Evolutionary conservation across 1,140 invertebrate genomes (phyloP), one percentile per base, ranked within the genome.

Genomic region (Euglossa dilemma): DNA sequence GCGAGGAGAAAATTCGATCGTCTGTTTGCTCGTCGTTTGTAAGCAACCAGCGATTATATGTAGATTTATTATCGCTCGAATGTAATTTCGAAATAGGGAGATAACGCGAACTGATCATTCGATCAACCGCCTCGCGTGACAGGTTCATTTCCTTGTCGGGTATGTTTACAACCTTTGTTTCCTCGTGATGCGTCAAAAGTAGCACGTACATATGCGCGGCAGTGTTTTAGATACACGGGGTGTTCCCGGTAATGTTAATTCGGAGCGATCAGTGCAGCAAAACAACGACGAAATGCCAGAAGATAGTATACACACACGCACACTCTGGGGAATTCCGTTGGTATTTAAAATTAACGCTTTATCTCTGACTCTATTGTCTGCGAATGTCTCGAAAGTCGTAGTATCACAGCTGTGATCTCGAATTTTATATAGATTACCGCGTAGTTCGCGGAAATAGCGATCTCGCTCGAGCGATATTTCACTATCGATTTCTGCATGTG

Each of bases 41-140:
- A 36, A 36, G 36, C 36, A 52, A 52, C 16, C 4, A 36, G 4
- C 23, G 25, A 28, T 16, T 25, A 74, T 50, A 9, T 25, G 12
- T 16, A n/a, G 12, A 71, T 25, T 50, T 7, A 63, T 73, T n/a
- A 74, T 75, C 52, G 36, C 25, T 23, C 2, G 11, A 36, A 14
- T 47, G n/a, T 20, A 57, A 47, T 28, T 50, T n/a, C 18, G 0
- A 2, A 47, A 25, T n/a, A 12, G 12, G 16, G 57, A 66, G 52
- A 81, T 67, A 81, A 81, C n/a, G 25, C 52, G 18, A 6, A 75
- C 57, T n/a, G n/a, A n/a, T n/a, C n/a, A 18, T 57, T 69, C 45
- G 23, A n/a, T 64, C 23, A 36, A n/a, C 14, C 45, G 25, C 67
- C n/a, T 11, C 25, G 14, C 7, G 25, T 18, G 23, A 59, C 16